Evolutionary conservation across 1,140 invertebrate genomes (phyloP).

Genomic region (Monomorium pharaonis): DNA sequence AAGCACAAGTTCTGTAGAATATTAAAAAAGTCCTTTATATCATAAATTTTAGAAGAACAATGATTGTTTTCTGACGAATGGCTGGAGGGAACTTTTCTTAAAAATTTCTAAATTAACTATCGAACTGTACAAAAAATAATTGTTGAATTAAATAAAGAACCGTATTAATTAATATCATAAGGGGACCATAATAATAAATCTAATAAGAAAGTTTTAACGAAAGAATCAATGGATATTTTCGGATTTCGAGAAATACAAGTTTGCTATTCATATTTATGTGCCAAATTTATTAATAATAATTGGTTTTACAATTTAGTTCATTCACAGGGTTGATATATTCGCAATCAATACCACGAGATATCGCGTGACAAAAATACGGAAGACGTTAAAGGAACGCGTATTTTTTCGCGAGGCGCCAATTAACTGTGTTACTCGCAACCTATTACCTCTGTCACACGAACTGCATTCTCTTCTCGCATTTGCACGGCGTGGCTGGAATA

Average conservation of each 20-base stretch:
- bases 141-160: conserved; percentile 1
- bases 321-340: not conserved
- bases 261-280: not conserved
- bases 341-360: not conserved
- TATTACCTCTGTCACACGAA: conserved; percentile 22
- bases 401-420: conserved; percentile 9
- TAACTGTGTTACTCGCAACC: conserved; percentile 33
- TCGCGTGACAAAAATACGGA: not conserved
- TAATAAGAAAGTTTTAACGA: not conserved
- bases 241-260: not conserved
- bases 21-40: not conserved
- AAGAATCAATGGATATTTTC: not conserved
- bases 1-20: not conserved
- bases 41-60: not conserved
- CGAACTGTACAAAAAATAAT: not conserved
- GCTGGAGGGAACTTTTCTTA: not conserved
- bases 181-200: not conserved
- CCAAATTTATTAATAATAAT: not conserved
- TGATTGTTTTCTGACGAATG: not conserved
- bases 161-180: not conserved
- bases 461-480: conserved; percentile 16
- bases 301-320: not conserved
- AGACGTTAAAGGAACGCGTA: not conserved
- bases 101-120: too few relatives aligned
- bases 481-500: conserved; percentile 36